Conservation (phyloP, 1,140 invertebrate genomes). For the Aporrectodea caliginosa region DNA sequence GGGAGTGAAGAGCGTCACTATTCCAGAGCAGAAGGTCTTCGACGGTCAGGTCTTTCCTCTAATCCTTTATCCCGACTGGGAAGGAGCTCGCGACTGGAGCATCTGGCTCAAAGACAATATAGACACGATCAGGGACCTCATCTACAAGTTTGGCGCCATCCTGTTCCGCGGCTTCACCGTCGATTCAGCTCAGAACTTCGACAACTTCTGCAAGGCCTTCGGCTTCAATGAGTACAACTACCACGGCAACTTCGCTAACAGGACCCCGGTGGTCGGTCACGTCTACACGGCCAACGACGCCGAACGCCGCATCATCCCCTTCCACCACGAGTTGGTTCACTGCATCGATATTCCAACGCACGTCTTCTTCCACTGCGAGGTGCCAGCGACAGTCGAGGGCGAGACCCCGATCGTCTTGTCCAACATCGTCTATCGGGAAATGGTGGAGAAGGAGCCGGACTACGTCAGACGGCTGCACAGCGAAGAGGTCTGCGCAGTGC, state of each 20-base stretch:
- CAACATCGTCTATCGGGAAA: not conserved
- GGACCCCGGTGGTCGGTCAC: not conserved
- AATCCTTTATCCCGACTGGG: no score
- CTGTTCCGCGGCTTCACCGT: not conserved
- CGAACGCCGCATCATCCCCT: not conserved
- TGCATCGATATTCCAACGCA: not conserved
- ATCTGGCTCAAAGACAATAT: no score
- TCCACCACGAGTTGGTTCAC: not conserved
- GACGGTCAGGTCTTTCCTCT: no score
- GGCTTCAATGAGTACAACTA: not conserved
- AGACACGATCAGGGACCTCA: no score
- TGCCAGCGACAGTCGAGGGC: not conserved
- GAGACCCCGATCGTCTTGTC: not conserved
- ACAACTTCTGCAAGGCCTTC: not conserved
- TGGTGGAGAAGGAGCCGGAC: not conserved
- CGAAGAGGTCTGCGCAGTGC: not conserved
- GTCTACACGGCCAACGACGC: not conserved
- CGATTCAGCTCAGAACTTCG: not conserved
- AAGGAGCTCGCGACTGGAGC: no score
- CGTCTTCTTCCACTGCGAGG: not conserved
- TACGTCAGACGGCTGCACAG: not conserved
- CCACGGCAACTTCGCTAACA: not conserved
- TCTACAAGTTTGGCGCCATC: no score
- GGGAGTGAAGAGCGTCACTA: no score
- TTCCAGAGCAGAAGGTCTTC: no score